Conservation (phyloP, 2,888 invertebrate species). For the Trimorus sp. region DNA sequence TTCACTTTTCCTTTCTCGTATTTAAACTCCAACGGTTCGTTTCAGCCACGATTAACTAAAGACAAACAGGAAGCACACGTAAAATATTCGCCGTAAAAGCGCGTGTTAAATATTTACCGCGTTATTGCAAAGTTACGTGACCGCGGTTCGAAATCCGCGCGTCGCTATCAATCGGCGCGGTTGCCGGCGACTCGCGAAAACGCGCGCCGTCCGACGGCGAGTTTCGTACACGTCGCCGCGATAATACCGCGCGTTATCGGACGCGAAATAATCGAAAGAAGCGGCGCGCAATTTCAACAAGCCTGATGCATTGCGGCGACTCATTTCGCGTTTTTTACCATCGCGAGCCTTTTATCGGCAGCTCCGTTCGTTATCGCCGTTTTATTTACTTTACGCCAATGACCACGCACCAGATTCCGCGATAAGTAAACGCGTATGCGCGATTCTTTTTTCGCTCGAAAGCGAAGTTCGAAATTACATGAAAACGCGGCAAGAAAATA, state of each 20-base stretch:
- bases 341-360: constrained; percentile 34
- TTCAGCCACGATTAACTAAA: too few relatives aligned
- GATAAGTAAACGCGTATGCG: constrained; percentile 46
- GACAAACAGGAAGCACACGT: too few relatives aligned
- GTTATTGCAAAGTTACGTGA: too few relatives aligned
- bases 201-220: not conserved
- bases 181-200: too few relatives aligned
- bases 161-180: not conserved
- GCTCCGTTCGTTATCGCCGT: constrained; percentile 37
- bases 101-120: too few relatives aligned
- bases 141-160: too few relatives aligned
- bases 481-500: too few relatives aligned
- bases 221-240: constrained; percentile 31
- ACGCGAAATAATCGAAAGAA: constrained; percentile 27
- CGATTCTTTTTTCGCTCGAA: constrained; percentile 3
- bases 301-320: not conserved
- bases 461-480: too few relatives aligned
- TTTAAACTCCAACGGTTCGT: too few relatives aligned
- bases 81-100: too few relatives aligned
- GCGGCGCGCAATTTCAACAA: not conserved
- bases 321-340: not conserved
- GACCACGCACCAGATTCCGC: constrained; percentile 52
- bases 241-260: constrained; percentile 24
- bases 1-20: too few relatives aligned
- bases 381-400: constrained; percentile 50